Percentiles rank a stretch among this genome's conserved stretches.
These are phyloP conservation scores for Carabus problematicus DNA, from an alignment of 2,888 invertebrate species.

Conservation along the genomic window DNA sequence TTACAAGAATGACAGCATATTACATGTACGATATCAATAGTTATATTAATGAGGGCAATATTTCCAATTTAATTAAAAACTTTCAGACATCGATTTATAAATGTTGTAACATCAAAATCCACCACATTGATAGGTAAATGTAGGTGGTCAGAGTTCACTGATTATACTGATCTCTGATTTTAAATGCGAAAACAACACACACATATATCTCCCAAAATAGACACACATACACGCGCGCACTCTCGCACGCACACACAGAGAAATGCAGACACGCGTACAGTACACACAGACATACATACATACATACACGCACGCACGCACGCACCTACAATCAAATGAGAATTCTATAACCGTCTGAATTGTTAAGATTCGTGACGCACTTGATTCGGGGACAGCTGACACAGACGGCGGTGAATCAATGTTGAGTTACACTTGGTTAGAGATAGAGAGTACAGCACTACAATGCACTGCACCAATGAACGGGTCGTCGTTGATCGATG, in stretches of 20 bases:
- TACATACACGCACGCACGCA: too few species aligned
- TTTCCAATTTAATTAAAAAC: constrained; percentile 40
- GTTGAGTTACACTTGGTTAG: constrained; percentile 7
- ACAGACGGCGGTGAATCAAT: neutral
- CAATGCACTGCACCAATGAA: constrained; percentile 19
- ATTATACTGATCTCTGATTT: constrained; percentile 35
- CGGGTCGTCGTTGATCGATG: constrained; percentile 1
- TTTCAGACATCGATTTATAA: constrained; percentile 42
- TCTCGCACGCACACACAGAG: neutral
- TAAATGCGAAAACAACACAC: constrained; percentile 37
- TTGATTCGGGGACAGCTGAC: too few species aligned
- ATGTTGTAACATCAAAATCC: constrained; percentile 43
- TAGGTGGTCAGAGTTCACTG: constrained; percentile 41
- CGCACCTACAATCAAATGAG: too few species aligned
- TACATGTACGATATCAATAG: constrained; percentile 44
- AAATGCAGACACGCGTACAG: too few species aligned
- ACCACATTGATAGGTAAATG: constrained; percentile 40
- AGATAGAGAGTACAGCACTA: constrained; percentile 7
- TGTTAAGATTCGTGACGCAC: too few species aligned
- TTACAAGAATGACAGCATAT: constrained; percentile 44
- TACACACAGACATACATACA: too few species aligned
- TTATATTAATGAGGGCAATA: constrained; percentile 43
- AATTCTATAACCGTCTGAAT: too few species aligned
- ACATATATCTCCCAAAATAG: constrained; percentile 29
- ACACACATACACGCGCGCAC: constrained; percentile 31